Percentiles rank a stretch among this genome's conserved stretches.
Conservation (phyloP, 1,140 invertebrate species). For the Drosophila busckii region DNA sequence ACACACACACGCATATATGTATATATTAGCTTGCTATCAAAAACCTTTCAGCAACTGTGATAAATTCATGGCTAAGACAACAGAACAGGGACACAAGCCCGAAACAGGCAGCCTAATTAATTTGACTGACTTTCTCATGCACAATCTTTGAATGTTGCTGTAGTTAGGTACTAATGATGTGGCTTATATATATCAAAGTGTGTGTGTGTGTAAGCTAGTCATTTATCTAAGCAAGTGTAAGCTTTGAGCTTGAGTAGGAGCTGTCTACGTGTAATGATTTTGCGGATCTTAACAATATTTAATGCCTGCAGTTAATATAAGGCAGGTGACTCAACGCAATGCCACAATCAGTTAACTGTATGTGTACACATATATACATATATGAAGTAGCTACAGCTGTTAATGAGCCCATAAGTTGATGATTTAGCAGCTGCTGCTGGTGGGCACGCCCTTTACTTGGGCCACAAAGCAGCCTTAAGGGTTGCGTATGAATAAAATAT, state of each 20-base stretch:
- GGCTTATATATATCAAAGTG: conserved; percentile 12
- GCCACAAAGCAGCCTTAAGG: neutral
- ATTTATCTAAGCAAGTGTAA: conserved; percentile 34
- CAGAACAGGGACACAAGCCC: conserved; percentile 6
- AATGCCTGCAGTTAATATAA: conserved; percentile 75
- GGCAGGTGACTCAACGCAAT: conserved; percentile 59
- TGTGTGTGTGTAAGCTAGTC: conserved; percentile 19
- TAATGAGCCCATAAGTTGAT: conserved; percentile 54
- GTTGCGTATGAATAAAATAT: conserved; percentile 61
- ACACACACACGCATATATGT: too few relatives aligned
- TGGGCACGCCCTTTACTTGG: neutral
- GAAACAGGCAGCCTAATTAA: conserved; percentile 54
- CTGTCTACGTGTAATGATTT: conserved; percentile 34
- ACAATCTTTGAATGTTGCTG: conserved; percentile 26
- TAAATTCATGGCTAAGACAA: neutral
- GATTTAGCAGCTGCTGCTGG: conserved; percentile 26
- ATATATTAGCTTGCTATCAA: too few relatives aligned
- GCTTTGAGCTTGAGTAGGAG: conserved; percentile 12
- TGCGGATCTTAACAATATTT: conserved; percentile 47
- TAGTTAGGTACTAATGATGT: conserved; percentile 36
- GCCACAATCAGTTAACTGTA: conserved; percentile 7
- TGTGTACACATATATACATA: neutral
- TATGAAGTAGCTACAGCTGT: conserved; percentile 14
- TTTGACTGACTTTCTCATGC: conserved; percentile 48
- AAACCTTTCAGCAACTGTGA: too few relatives aligned